Evolutionary conservation across 2,888 invertebrate species (phyloP).

Genomic region (Leucophora obtusa): DNA sequence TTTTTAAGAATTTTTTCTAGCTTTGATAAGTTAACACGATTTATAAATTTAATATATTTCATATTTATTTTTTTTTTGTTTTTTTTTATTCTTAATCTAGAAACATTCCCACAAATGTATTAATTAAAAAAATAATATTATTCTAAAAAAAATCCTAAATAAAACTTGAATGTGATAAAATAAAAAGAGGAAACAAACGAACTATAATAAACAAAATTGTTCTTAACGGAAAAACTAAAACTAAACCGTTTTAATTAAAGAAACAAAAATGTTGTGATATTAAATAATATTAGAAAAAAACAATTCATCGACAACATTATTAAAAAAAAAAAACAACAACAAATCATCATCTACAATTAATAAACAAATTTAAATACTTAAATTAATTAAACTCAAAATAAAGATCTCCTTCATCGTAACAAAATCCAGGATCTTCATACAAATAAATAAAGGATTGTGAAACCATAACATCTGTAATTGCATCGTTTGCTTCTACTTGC

Average conservation of each 20-base stretch:
- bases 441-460: not conserved
- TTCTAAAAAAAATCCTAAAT: constrained; percentile 59
- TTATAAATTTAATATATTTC: constrained; percentile 10
- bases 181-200: constrained; percentile 13
- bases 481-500: too few relatives aligned
- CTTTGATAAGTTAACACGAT: not conserved
- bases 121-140: constrained; percentile 46
- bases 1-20: not conserved
- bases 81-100: constrained; percentile 64
- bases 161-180: constrained; percentile 65
- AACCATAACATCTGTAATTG: not conserved
- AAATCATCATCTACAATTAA: constrained; percentile 25
- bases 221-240: constrained; percentile 20
- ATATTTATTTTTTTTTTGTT: constrained; percentile 53
- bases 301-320: constrained; percentile 43
- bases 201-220: not conserved
- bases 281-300: constrained; percentile 38
- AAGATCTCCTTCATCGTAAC: constrained; percentile 40
- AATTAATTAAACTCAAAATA: constrained; percentile 5
- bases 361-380: not conserved
- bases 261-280: constrained; percentile 62
- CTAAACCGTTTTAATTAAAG: constrained; percentile 28
- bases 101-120: constrained; percentile 72
- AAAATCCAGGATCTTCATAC: not conserved
- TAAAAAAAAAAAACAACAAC: not conserved